phyloP scores from a whole-genome alignment of 1,140 invertebrate species.

The Pectinophora gossypiella region DNA sequence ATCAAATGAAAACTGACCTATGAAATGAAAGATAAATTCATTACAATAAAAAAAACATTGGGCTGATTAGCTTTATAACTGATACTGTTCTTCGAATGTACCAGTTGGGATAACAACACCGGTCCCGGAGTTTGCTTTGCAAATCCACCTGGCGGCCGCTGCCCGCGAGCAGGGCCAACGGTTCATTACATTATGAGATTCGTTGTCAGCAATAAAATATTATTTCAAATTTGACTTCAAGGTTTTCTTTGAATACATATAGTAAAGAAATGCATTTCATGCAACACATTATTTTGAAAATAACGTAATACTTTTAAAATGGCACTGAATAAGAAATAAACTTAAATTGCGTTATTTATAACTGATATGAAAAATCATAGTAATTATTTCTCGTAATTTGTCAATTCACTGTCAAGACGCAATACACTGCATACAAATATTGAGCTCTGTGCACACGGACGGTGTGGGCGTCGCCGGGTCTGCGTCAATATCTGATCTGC shows the following conservation, averaged over 20 bases:
- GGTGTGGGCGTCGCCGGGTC: not conserved
- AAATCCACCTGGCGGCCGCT: conserved; percentile 38
- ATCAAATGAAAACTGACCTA: no score
- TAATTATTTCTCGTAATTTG: conserved; percentile 23
- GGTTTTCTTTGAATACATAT: conserved; percentile 22
- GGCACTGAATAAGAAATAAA: conserved; percentile 63
- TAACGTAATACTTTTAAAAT: conserved; percentile 68
- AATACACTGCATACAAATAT: not conserved
- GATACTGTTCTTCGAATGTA: conserved; percentile 44
- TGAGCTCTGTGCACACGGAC: not conserved
- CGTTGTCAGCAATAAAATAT: conserved; percentile 43
- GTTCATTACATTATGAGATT: conserved; percentile 54
- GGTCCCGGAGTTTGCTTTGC: conserved; percentile 54
- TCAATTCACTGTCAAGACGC: conserved; percentile 47
- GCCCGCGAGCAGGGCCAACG: conserved; percentile 17
- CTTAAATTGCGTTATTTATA: conserved; percentile 32
- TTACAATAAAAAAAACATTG: not conserved
- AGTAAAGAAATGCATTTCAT: conserved; percentile 66
- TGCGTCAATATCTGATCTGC: no score
- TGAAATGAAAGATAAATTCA: no score
- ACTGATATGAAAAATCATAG: conserved; percentile 22
- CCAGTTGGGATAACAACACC: conserved; percentile 26
- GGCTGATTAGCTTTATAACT: no score
- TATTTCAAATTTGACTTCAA: conserved; percentile 26
- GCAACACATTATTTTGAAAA: conserved; percentile 65